A percentile compares a stretch with the other conserved stretches of the same genome.
phyloP scores from a whole-genome alignment of 2,113 vertebrate species.

The Sceloporus undulatus region DNA sequence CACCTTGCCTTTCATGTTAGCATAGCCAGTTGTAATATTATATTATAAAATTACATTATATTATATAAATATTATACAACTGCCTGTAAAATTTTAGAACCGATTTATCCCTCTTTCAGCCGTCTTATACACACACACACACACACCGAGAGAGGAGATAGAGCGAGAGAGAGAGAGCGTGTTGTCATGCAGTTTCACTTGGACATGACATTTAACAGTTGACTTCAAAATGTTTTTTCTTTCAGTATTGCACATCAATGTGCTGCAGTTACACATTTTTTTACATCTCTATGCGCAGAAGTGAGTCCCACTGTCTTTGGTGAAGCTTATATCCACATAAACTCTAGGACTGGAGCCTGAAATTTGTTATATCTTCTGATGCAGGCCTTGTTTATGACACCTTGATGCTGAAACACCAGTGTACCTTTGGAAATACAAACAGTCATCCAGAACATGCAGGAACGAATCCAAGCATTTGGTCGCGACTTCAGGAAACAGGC shows the following conservation, averaged over 20 bases:
- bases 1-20: too few species aligned
- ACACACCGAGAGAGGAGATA: too few species aligned
- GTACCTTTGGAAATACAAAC: slow-evolving; percentile 93
- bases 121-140: too few species aligned
- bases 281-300: not conserved
- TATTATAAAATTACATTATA: too few species aligned
- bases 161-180: too few species aligned
- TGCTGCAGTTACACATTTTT: not conserved
- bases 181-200: not conserved
- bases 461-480: slow-evolving; percentile 98
- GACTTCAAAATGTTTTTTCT: not conserved
- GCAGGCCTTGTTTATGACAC: slow-evolving; percentile 96
- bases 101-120: not conserved
- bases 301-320: not conserved
- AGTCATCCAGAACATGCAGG: slow-evolving; percentile 95
- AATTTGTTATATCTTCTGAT: not conserved
- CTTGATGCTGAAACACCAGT: slow-evolving; percentile 98
- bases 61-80: not conserved
- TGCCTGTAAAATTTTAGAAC: not conserved
- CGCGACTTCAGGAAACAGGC: slow-evolving; percentile 94
- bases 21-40: too few species aligned
- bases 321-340: not conserved
- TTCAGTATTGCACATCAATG: not conserved
- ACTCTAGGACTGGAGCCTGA: not conserved
- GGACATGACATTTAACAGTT: not conserved